Evolutionary conservation across 2,797 vertebrate genomes (phyloP).

Genomic region (Alosa sapidissima): DNA sequence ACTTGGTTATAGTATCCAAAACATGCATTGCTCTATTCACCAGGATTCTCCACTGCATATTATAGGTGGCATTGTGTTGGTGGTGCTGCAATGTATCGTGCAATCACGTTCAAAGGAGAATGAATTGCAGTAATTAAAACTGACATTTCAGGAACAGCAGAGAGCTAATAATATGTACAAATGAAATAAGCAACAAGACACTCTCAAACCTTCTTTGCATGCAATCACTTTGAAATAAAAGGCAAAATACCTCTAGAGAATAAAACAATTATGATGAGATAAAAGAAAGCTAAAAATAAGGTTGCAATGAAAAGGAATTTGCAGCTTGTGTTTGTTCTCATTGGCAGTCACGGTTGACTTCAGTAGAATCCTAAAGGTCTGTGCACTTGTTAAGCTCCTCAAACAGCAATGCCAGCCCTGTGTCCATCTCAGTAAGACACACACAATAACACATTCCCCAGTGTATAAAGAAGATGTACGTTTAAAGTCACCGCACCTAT

Average conservation of each 20-base stretch:
- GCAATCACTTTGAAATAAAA: constrained; percentile 64
- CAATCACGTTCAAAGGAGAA: constrained; percentile 41
- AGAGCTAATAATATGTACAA: constrained; percentile 55
- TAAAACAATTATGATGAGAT: constrained; percentile 63
- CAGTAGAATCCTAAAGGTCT: constrained; percentile 36
- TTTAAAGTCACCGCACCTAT: constrained; percentile 38
- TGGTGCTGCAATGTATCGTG: neutral
- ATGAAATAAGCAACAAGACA: constrained; percentile 48
- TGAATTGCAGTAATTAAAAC: constrained; percentile 52
- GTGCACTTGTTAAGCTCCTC: constrained; percentile 44
- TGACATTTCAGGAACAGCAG: constrained; percentile 52
- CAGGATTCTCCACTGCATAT: neutral
- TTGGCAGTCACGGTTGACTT: constrained; percentile 36
- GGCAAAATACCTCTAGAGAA: constrained; percentile 58
- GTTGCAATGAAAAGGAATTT: constrained; percentile 47
- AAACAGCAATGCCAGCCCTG: constrained; percentile 46
- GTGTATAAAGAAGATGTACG: constrained; percentile 43
- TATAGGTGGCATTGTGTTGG: neutral
- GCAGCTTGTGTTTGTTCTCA: constrained; percentile 47
- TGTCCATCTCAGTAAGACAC: neutral
- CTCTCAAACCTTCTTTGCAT: constrained; percentile 54
- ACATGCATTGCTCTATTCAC: neutral
- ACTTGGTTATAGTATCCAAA: neutral
- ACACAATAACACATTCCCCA: constrained; percentile 31
- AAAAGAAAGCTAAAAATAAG: constrained; percentile 61